These are phyloP conservation scores for Diplolepis rosae DNA, from an alignment of 2,888 invertebrate genomes.

Conservation along the genomic window DNA sequence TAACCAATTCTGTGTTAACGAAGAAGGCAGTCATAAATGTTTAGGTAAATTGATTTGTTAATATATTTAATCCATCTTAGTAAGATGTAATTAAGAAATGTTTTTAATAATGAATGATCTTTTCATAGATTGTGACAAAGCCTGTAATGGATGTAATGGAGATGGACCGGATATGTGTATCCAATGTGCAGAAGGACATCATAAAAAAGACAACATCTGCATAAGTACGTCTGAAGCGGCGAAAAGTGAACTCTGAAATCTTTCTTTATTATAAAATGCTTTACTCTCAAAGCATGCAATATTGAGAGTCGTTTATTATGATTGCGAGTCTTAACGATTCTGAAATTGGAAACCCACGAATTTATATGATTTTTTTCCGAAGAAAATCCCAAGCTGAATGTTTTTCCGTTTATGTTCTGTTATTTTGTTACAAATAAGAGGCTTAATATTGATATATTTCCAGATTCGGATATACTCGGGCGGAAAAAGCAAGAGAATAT, in stretches of 20 bases:
- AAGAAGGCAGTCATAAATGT: slow-evolving; percentile 88
- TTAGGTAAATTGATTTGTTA: slow-evolving; percentile 73
- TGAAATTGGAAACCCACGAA: too few species aligned
- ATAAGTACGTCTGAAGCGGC: slow-evolving; percentile 81
- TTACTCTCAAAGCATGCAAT: too few species aligned
- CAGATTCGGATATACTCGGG: slow-evolving; percentile 62
- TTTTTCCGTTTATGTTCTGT: too few species aligned
- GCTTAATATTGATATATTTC: slow-evolving; percentile 31
- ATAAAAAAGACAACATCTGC: slow-evolving; percentile 84
- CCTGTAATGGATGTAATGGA: slow-evolving; percentile 89
- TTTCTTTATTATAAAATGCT: too few species aligned
- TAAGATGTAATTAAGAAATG: background rate
- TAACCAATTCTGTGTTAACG: slow-evolving; percentile 91
- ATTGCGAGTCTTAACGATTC: too few species aligned
- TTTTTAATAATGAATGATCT: slow-evolving; percentile 6
- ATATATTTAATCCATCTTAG: background rate
- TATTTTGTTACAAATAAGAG: too few species aligned
- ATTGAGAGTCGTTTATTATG: too few species aligned
- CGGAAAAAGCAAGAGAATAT: slow-evolving; percentile 78
- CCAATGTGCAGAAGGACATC: slow-evolving; percentile 85
- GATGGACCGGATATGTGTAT: slow-evolving; percentile 95
- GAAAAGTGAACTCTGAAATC: too few species aligned
- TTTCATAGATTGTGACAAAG: slow-evolving; percentile 80
- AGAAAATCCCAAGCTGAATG: too few species aligned
- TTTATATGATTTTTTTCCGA: too few species aligned